Evolutionary conservation across 2,888 invertebrate species (phyloP).

Genomic region (Oxytorus armatus): DNA sequence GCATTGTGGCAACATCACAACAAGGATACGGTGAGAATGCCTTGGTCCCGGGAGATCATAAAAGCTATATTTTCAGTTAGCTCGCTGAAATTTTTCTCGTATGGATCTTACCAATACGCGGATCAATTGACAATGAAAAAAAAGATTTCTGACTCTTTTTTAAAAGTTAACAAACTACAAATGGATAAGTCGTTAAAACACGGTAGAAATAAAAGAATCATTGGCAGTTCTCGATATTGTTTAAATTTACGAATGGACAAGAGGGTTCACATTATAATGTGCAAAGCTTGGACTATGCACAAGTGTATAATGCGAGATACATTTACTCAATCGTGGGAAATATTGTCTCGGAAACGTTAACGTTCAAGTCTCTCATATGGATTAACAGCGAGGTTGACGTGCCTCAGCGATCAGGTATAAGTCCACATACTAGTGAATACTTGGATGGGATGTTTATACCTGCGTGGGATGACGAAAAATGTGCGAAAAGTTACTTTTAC

Average conservation of each 20-base stretch:
- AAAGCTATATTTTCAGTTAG: slow-evolving; percentile 20
- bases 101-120: neutral
- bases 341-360: slow-evolving; percentile 57
- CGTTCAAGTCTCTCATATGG: slow-evolving; percentile 29
- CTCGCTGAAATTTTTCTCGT: neutral
- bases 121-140: too few species aligned
- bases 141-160: neutral
- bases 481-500: slow-evolving; percentile 65
- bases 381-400: slow-evolving; percentile 29
- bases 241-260: neutral
- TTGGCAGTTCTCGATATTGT: neutral
- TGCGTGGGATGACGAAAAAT: slow-evolving; percentile 34
- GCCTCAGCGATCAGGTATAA: slow-evolving; percentile 49
- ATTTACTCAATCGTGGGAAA: slow-evolving; percentile 35
- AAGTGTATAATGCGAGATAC: slow-evolving; percentile 33
- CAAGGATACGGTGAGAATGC: neutral
- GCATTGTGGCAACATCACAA: neutral
- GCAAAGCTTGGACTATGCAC: neutral
- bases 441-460: slow-evolving; percentile 46
- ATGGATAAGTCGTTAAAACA: neutral
- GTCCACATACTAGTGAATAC: slow-evolving; percentile 40
- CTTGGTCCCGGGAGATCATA: neutral
- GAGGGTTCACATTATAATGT: slow-evolving; percentile 19
- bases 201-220: neutral
- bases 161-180: neutral